Conservation (phyloP, 23 tunicate genomes). For the Trididemnum miniatum region DNA sequence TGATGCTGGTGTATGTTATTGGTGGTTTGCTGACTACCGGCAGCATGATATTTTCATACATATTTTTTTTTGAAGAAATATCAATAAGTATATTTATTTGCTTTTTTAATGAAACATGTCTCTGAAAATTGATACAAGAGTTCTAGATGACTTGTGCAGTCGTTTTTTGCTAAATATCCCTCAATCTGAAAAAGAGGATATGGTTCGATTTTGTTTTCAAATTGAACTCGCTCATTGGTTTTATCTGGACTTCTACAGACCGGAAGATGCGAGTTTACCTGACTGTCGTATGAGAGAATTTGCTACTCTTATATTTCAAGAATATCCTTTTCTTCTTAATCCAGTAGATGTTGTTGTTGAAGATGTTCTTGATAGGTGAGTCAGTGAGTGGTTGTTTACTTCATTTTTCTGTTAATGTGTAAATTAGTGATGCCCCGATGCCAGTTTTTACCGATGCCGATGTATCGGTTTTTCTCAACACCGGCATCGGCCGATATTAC, state of each 20-base stretch:
- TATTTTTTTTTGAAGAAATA: no score
- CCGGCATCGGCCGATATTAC: no score
- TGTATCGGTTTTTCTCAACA: no score
- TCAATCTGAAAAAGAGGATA: conserved; percentile 63
- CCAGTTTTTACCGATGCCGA: no score
- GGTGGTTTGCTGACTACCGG: no score
- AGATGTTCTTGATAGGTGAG: conserved; percentile 51
- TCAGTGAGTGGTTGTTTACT: no score
- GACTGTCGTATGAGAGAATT: conserved; percentile 85
- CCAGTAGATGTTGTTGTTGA: conserved; percentile 65
- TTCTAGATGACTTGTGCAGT: conserved; percentile 91
- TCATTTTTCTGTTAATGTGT: no score
- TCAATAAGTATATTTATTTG: no score
- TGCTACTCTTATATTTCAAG: conserved; percentile 68
- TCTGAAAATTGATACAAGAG: conserved; percentile 32
- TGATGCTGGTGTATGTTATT: no score
- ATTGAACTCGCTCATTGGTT: conserved; percentile 97
- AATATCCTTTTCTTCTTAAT: conserved; percentile 82
- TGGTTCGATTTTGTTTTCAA: conserved; percentile 89
- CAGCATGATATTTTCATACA: no score
- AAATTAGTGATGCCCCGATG: no score
- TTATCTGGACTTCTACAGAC: conserved; percentile 84
- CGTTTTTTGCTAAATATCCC: conserved; percentile 94
- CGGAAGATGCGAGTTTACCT: conserved; percentile 66
- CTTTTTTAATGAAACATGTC: no score